A percentile compares a stretch with the other conserved stretches of the same genome.
Conservation (phyloP, 2,113 vertebrate species). For the Antechinus stuartii region DNA sequence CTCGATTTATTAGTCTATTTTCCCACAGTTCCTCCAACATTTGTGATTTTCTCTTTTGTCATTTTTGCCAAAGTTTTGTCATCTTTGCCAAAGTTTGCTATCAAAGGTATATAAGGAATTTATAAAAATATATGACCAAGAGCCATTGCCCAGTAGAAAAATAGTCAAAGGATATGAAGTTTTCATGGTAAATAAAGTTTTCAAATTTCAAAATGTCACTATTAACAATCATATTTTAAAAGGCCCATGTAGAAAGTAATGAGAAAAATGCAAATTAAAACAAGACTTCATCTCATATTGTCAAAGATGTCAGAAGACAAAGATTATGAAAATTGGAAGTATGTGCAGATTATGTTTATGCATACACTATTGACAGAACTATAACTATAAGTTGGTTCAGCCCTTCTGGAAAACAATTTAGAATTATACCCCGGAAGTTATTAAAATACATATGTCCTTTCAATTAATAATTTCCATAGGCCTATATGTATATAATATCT, state of each 20-base stretch:
- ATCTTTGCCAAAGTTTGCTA: background rate
- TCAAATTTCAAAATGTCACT: no score
- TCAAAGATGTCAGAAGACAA: background rate
- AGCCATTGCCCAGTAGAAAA: background rate
- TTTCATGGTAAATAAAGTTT: background rate
- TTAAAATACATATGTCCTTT: background rate
- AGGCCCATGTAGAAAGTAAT: background rate
- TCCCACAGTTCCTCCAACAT: background rate
- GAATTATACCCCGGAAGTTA: background rate
- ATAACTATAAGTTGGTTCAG: background rate
- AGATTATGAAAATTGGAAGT: background rate
- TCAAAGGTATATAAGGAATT: background rate
- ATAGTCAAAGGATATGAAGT: background rate
- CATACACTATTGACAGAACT: background rate
- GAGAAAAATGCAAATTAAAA: background rate
- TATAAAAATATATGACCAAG: background rate
- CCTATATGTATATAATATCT: background rate
- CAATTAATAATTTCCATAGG: background rate
- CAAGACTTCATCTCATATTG: background rate
- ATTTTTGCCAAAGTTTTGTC: background rate
- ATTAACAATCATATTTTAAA: background rate
- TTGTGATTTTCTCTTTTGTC: background rate
- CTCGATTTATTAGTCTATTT: background rate
- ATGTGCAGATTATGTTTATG: background rate
- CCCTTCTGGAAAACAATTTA: background rate